A percentile compares a stretch with the other conserved stretches of the same genome.
phyloP scores from a whole-genome alignment of 2,113 vertebrate genomes.

The Syrmaticus mikado region DNA sequence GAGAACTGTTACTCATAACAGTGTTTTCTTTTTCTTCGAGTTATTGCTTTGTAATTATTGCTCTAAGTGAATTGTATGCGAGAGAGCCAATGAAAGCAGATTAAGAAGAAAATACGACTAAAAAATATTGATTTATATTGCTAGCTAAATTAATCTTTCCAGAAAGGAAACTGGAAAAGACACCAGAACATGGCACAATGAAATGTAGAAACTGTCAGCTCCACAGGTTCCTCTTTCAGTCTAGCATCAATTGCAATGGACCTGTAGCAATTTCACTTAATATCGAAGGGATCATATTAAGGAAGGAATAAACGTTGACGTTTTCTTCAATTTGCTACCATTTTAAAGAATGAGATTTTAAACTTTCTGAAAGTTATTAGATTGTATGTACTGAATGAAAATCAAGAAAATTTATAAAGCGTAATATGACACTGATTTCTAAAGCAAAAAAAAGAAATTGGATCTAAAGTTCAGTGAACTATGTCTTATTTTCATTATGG shows the following conservation, averaged over 20 bases:
- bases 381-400: neutral
- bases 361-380: neutral
- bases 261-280: neutral
- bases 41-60: neutral
- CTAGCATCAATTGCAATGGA: neutral
- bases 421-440: neutral
- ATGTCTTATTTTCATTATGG: neutral
- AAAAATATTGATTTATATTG: neutral
- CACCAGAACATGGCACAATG: neutral
- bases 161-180: neutral
- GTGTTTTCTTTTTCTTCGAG: neutral
- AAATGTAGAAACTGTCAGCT: neutral
- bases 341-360: neutral
- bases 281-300: neutral
- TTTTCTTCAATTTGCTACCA: conserved; percentile 30
- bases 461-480: neutral
- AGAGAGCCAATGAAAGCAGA: neutral
- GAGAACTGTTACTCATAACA: neutral
- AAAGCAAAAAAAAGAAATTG: neutral
- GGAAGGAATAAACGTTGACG: neutral
- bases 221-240: neutral
- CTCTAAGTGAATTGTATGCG: neutral
- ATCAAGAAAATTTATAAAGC: neutral
- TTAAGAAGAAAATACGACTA: neutral
- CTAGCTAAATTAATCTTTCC: neutral